Conservation (phyloP, 1,140 invertebrate species). For the Helicoverpa armigera region DNA sequence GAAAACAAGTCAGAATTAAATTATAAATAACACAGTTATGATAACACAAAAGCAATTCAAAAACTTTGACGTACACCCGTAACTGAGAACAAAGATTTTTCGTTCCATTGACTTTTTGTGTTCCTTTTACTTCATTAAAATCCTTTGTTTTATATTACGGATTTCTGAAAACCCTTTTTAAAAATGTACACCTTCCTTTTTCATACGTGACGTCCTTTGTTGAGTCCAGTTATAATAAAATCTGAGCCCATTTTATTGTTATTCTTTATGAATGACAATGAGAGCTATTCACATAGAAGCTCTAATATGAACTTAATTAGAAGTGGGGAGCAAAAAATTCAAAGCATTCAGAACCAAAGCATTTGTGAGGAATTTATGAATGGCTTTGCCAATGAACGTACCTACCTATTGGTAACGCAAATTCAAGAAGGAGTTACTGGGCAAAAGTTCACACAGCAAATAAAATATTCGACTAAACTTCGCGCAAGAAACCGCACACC, state of each 20-base stretch:
- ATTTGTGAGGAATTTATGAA: conserved; percentile 41
- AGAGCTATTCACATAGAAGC: not conserved
- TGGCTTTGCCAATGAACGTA: too few relatives aligned
- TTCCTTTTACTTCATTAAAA: conserved; percentile 35
- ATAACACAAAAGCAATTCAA: conserved; percentile 38
- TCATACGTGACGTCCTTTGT: conserved; percentile 39
- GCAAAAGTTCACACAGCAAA: not conserved
- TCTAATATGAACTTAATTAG: not conserved
- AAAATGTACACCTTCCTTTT: conserved; percentile 38
- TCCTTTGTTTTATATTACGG: conserved; percentile 30
- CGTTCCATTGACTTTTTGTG: conserved; percentile 25
- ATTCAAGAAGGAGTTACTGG: not conserved
- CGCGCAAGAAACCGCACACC: not conserved
- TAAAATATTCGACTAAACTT: not conserved
- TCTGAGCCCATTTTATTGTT: conserved; percentile 23
- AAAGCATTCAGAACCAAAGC: conserved; percentile 42
- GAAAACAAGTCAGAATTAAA: conserved; percentile 57
- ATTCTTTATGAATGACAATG: conserved; percentile 21
- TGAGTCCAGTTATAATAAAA: conserved; percentile 27
- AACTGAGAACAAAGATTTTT: conserved; percentile 45
- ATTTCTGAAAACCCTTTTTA: conserved; percentile 24
- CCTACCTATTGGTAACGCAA: too few relatives aligned
- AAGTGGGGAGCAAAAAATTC: conserved; percentile 13
- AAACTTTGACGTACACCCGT: conserved; percentile 34
- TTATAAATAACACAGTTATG: conserved; percentile 47